Evolutionary conservation across 2,888 invertebrate species (phyloP).

Genomic region (Hirtodrosophila duncani): DNA sequence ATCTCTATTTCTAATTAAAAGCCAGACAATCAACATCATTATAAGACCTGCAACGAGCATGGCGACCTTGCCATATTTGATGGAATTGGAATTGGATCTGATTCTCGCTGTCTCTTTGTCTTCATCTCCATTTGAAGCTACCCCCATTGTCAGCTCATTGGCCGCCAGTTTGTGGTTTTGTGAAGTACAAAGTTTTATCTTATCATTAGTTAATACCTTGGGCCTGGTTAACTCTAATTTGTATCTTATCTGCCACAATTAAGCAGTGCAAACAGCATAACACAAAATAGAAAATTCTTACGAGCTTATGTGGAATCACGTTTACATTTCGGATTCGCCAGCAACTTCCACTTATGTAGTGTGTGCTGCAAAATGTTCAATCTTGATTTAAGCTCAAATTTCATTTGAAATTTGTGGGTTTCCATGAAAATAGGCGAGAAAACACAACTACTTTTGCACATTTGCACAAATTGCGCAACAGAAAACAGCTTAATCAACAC

Average conservation of each 20-base stretch:
- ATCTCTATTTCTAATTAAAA: slow-evolving; percentile 40
- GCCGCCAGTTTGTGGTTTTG: slow-evolving; percentile 48
- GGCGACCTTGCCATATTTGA: slow-evolving; percentile 60
- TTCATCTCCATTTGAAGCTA: slow-evolving; percentile 23
- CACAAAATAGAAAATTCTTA: slow-evolving; percentile 23
- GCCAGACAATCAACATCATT: slow-evolving; percentile 24
- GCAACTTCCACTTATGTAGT: neutral
- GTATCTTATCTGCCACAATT: slow-evolving; percentile 66
- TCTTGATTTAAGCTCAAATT: slow-evolving; percentile 29
- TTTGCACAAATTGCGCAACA: slow-evolving; percentile 55
- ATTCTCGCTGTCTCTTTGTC: slow-evolving; percentile 31
- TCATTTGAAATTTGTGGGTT: slow-evolving; percentile 32
- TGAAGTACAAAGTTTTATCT: slow-evolving; percentile 45
- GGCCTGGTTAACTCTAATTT: slow-evolving; percentile 55
- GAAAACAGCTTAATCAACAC: slow-evolving; percentile 55
- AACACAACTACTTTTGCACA: neutral
- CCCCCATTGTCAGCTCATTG: slow-evolving; percentile 40
- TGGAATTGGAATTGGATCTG: slow-evolving; percentile 25
- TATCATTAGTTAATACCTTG: slow-evolving; percentile 43
- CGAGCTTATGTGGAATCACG: slow-evolving; percentile 28
- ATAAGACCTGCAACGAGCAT: slow-evolving; percentile 16
- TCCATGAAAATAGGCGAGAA: neutral
- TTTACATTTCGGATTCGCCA: slow-evolving; percentile 11
- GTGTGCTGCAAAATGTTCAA: neutral
- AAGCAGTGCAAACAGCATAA: slow-evolving; percentile 63